Evolutionary conservation across 2,888 invertebrate genomes (phyloP), one percentile per base, ranked within the genome.

Genomic region (Archaeoteleia sp.): DNA sequence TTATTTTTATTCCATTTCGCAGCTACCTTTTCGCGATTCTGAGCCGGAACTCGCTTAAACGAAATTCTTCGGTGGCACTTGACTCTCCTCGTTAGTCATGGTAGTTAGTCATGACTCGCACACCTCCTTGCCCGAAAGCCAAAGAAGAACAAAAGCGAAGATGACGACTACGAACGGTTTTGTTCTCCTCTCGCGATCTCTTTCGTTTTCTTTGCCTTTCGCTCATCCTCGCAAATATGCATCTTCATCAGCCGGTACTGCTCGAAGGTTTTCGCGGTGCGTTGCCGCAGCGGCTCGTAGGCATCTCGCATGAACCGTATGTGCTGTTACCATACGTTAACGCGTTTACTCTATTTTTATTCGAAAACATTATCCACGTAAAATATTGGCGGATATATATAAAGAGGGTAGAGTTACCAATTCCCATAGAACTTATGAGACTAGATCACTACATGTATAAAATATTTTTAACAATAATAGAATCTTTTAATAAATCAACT

Each of bases 41-140:
- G 58, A 58, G 67, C 53, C 37, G 54, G 42, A 30, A 69, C 70
- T 71, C 54, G 62, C 71, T 74, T 74, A 76, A 72, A 67, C 73
- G 74, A 76, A 74, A 78, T 78, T 80, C 75, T 71, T 77, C 74
- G 72, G 77, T 75, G 77, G 77, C 80, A 79, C 76, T 79, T 81
- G 57, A 77, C 76, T 74, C 75, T 76, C 72, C 81, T 82, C 79
- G 82, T 83, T 83, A 82, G 81, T 80, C 82, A 77, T 73, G 80
- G 78, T 75, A 79, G 79, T 82, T 82, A 82, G 81, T 79, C 81
- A 78, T 71, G 79, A 74, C 74, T 68, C 68, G 75, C 70, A 75
- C 70, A 71, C 76, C 74, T 29, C 39, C 40, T n/a, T n/a, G n/a
- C n/a, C n/a, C n/a, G n/a, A n/a, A n/a, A 62, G 45, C 58, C 49